Evolutionary conservation across 2,888 invertebrate species (phyloP), one percentile per base, ranked within the genome.

Genomic region (Sphaerophoria rueppellii): DNA sequence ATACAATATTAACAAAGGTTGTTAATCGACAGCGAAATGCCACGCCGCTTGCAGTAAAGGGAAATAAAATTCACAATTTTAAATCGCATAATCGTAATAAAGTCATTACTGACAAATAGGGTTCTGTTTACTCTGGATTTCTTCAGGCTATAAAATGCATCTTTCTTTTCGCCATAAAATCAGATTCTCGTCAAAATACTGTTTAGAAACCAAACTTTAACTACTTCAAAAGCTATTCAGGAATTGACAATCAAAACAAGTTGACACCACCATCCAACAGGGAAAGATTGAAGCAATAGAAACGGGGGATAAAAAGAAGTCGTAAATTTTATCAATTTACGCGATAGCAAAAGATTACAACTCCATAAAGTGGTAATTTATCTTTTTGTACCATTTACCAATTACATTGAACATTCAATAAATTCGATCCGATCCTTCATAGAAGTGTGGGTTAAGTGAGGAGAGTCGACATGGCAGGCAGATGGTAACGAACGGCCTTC

Each of bases 371-470:
- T 73, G 86, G 82, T 82, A 82, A 82, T 86, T 86, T 82, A 82
- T 82, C 86, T 86, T 86, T 86, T 86, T 86, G 81, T 86, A 82
- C 77, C 82, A 86, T 86, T 86, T 82, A 86, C 86, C 86, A 86
- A 86, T 82, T 82, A 86, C 77, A 82, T 82, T 86, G 78, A 82
- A 86, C 78, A 80, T 81, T 86, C 82, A 71, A 86, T 37, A 37
- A 81, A 24, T 24, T 24, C 24, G 24, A 24, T 24, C 24, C 24
- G 24, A 82, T 78, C 71, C 77, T 71, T 86, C 74, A 74, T 86
- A 63, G 35, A 7, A 54, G 58, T 46, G 65, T 54, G 32, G 55
- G 32, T 55, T 63, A 61, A 48, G 43, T 35, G 40, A 52, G 16
- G 37, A 52, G 35, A 24, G 52, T 54, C 50, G 35, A 70, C 65